phyloP scores from a whole-genome alignment of 2,888 invertebrate species.

The Phalera bucephala region DNA sequence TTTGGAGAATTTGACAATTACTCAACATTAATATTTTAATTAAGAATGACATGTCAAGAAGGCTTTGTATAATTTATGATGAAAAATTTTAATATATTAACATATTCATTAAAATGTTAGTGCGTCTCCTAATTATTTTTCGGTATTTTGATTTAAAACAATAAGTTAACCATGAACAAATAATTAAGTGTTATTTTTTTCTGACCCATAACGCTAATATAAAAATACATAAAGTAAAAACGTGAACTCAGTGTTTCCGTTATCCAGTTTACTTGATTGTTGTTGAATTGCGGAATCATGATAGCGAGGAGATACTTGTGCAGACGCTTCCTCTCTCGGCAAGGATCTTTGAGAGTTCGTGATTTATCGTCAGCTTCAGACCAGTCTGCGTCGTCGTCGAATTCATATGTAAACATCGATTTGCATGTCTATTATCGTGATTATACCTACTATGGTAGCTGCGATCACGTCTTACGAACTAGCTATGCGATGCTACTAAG shows the following conservation, averaged over 20 bases:
- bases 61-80: too few species aligned
- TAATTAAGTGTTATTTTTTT: too few species aligned
- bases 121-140: too few species aligned
- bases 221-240: slow-evolving; percentile 26
- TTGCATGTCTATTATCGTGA: slow-evolving; percentile 31
- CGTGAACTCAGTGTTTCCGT: slow-evolving; percentile 42
- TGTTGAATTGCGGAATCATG: slow-evolving; percentile 50
- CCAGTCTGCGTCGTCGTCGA: slow-evolving; percentile 22
- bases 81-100: too few species aligned
- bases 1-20: too few species aligned
- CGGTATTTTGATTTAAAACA: too few species aligned
- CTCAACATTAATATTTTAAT: too few species aligned
- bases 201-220: too few species aligned
- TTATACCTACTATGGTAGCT: slow-evolving; percentile 26
- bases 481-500: neutral
- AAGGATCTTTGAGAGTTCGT: slow-evolving; percentile 44
- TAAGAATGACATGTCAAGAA: too few species aligned
- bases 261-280: slow-evolving; percentile 49
- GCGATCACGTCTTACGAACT: slow-evolving; percentile 16
- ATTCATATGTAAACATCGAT: slow-evolving; percentile 29
- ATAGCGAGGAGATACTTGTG: slow-evolving; percentile 38
- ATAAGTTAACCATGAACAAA: too few species aligned
- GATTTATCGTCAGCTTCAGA: slow-evolving; percentile 36
- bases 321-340: slow-evolving; percentile 45
- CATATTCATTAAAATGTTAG: too few species aligned